A percentile compares a stretch with the other conserved stretches of the same genome.
phyloP scores from a whole-genome alignment of 2,113 vertebrate species.

The Kryptolebias marmoratus region DNA sequence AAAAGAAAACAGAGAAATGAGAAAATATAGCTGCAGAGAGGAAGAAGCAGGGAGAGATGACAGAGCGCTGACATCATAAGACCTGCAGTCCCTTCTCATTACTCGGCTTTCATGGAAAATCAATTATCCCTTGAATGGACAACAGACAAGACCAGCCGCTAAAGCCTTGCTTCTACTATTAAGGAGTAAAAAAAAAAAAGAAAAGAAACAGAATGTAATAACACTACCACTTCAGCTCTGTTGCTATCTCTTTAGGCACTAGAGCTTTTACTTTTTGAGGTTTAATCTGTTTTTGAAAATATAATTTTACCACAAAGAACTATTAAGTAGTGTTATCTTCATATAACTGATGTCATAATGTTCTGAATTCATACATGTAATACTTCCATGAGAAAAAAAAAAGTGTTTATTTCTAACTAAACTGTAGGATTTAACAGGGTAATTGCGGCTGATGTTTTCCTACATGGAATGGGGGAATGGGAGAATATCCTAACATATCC shows the following conservation, averaged over 20 bases:
- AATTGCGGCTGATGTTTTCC: too few species aligned
- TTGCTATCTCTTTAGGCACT: not conserved
- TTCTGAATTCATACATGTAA: too few species aligned
- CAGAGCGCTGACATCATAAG: slow-evolving; percentile 71
- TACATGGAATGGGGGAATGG: too few species aligned
- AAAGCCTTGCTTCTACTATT: slow-evolving; percentile 35
- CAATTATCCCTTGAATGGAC: slow-evolving; percentile 55
- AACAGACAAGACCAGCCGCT: slow-evolving; percentile 48
- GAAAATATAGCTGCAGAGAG: slow-evolving; percentile 1
- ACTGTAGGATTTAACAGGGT: too few species aligned
- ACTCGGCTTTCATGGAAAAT: slow-evolving; percentile 69
- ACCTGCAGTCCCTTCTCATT: slow-evolving; percentile 59
- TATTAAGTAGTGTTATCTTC: too few species aligned
- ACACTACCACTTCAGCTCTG: not conserved
- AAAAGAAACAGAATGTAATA: slow-evolving; percentile 40
- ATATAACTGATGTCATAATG: too few species aligned
- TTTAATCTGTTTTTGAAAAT: too few species aligned
- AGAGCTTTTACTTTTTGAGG: too few species aligned
- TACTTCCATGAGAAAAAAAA: too few species aligned
- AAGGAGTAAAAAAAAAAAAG: not conserved
- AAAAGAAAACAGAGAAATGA: slow-evolving; percentile 12
- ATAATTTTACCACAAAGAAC: too few species aligned
- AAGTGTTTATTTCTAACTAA: too few species aligned
- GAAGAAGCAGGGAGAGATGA: slow-evolving; percentile 50
- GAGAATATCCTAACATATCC: too few species aligned